Conservation (phyloP, 2,113 vertebrate species). For the Oreochromis niloticus region DNA sequence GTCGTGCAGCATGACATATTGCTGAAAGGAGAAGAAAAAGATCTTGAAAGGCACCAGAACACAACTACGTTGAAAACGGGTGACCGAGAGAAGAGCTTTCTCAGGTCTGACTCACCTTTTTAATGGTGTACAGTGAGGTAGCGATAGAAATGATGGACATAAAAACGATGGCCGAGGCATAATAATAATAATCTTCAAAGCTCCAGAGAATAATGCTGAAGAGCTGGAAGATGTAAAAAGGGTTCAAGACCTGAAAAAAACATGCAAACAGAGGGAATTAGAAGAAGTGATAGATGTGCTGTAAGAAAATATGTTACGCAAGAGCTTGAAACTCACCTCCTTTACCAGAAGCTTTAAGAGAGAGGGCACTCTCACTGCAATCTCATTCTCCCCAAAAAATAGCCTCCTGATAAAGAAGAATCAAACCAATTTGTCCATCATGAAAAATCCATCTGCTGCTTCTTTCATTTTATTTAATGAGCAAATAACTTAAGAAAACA, state of each 20-base stretch:
- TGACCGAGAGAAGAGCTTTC: background rate
- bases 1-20: conserved; percentile 92
- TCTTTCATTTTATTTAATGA: background rate
- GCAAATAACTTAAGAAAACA: background rate
- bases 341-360: conserved; percentile 93
- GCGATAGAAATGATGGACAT: conserved; percentile 91
- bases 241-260: conserved; percentile 85
- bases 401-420: conserved; percentile 72
- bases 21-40: conserved; percentile 69
- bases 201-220: conserved; percentile 93
- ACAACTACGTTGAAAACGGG: background rate
- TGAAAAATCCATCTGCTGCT: background rate
- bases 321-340: conserved; percentile 76
- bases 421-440: background rate
- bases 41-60: background rate
- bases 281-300: no score
- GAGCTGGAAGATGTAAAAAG: conserved; percentile 98
- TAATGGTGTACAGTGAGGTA: conserved; percentile 90
- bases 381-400: conserved; percentile 95
- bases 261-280: background rate
- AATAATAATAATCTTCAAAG: conserved; percentile 88
- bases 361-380: conserved; percentile 93
- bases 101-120: conserved; percentile 77
- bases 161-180: conserved; percentile 86
- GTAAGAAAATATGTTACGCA: background rate